These are phyloP conservation scores for Venustaconcha ellipsiformis DNA, from an alignment of 1,140 invertebrate genomes.

Conservation along the genomic window DNA sequence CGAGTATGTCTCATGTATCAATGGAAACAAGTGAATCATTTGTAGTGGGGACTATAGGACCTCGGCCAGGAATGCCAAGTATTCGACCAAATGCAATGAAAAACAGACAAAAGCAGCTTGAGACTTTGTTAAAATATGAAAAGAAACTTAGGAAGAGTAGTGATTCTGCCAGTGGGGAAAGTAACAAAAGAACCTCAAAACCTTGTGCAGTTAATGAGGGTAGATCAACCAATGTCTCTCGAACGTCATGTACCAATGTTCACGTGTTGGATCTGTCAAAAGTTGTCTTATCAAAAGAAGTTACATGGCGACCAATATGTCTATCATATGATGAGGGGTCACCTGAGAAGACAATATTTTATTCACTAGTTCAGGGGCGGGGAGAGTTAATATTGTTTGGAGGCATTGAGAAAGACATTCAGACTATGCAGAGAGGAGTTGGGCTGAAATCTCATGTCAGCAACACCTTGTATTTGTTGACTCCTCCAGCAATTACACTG, in stretches of 20 bases:
- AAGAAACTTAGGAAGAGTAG: conserved; percentile 67
- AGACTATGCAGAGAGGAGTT: conserved; percentile 53
- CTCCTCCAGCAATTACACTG: conserved; percentile 21
- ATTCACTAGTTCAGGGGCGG: conserved; percentile 88
- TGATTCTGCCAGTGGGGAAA: neutral
- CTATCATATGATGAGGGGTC: conserved; percentile 65
- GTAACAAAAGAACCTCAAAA: conserved; percentile 35
- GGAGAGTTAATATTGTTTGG: conserved; percentile 96
- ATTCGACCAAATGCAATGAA: conserved; percentile 66
- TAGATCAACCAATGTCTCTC: too few relatives aligned
- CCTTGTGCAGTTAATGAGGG: conserved; percentile 12
- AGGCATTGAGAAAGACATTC: conserved; percentile 75
- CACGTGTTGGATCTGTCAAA: conserved; percentile 89
- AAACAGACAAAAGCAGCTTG: conserved; percentile 75
- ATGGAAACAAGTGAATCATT: too few relatives aligned
- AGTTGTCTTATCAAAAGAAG: conserved; percentile 72
- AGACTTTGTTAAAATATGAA: conserved; percentile 75
- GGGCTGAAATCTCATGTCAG: conserved; percentile 49
- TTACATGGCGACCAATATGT: conserved; percentile 81
- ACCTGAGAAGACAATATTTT: conserved; percentile 90
- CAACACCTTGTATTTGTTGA: conserved; percentile 46
- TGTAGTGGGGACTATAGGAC: conserved; percentile 25
- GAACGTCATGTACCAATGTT: conserved; percentile 64
- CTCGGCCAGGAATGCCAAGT: conserved; percentile 55
- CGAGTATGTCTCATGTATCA: too few relatives aligned